Evolutionary conservation across 2,113 vertebrate genomes (phyloP), one percentile per base, ranked within the genome.

Genomic region (Prietella phreatophila): DNA sequence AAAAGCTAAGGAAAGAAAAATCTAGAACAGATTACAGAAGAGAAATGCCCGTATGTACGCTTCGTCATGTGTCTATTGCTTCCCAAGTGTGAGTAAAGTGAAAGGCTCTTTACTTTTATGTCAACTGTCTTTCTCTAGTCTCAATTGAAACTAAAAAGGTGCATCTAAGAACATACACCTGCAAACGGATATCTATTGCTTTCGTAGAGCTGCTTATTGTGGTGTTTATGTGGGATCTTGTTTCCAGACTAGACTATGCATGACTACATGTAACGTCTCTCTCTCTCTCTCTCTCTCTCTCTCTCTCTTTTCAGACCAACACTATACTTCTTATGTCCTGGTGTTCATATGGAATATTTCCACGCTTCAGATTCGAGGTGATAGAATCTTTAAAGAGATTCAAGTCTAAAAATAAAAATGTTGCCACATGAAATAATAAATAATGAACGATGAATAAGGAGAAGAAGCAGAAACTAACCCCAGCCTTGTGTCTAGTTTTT

Each of bases 181-280:
- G 36, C 20, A 80, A 55, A 50, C 17, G 30, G 36, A 61, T 79
- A 5, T 61, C 56, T 78, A 78, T 61, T 85, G 84, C 84, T 61
- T 75, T 42, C 27, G 33, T 11, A 56, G 25, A 10, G 73, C 33
- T 65, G n/a, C n/a, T 79, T 65, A 65, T 50, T 65, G 85, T 60
- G 11, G 71, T 25, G 27, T 55, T 80, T 27, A n/a, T 14, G 56
- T 20, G 53, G 67, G 50, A 85, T 42, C 69, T 85, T 76, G 30
- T 75, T 33, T 69, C 50, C 42, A 33, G 82, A 36, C 71, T 42
- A 42, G 71, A 25, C 19, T 55, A 47, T 79, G 47, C 5, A 47
- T 27, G 39, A 42, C 17, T 36, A 15, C 11, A 30, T 67, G 63
- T 67, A 67, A 36, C 6, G 14, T 6, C 42, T 6, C 42, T 42